phyloP scores from a whole-genome alignment of 2,797 vertebrate species.

The Mormyrus hasselquistii region DNA sequence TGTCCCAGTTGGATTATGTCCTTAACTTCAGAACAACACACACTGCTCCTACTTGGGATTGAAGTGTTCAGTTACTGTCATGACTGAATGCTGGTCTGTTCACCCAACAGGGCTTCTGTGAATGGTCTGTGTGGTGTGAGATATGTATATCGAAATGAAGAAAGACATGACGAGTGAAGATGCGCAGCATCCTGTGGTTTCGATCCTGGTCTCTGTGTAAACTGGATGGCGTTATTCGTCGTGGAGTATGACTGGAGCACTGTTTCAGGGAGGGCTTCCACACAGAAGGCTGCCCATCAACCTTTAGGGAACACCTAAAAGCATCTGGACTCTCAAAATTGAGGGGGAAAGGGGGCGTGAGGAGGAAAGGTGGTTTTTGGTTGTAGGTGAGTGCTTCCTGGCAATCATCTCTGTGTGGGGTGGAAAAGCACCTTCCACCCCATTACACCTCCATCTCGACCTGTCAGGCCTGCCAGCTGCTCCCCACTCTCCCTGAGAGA shows the following conservation, averaged over 20 bases:
- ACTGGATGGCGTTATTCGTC: not conserved
- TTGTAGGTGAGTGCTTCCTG: conserved; percentile 36
- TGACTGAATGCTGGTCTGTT: conserved; percentile 17
- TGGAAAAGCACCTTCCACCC: conserved; percentile 40
- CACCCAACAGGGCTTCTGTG: conserved; percentile 36
- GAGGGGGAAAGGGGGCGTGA: not conserved
- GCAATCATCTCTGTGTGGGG: conserved; percentile 41
- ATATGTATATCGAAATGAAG: not conserved
- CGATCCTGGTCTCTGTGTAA: not conserved
- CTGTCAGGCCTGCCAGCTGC: conserved; percentile 53
- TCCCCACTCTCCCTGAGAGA: conserved; percentile 32
- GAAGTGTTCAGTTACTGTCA: not conserved
- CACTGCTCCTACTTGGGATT: not conserved
- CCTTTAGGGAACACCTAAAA: not conserved
- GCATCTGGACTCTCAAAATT: not conserved
- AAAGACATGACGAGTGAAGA: not conserved
- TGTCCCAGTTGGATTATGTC: not conserved
- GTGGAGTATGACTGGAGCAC: not conserved
- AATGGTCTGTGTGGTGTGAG: conserved; percentile 14
- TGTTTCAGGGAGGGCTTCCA: not conserved
- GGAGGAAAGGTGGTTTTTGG: conserved; percentile 22
- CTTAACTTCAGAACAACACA: not conserved
- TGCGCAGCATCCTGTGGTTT: not conserved
- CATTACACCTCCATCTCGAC: conserved; percentile 48
- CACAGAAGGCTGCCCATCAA: not conserved